These are phyloP conservation scores for Reinhardtius hippoglossoides DNA, from an alignment of 2,113 vertebrate genomes.

Conservation along the genomic window DNA sequence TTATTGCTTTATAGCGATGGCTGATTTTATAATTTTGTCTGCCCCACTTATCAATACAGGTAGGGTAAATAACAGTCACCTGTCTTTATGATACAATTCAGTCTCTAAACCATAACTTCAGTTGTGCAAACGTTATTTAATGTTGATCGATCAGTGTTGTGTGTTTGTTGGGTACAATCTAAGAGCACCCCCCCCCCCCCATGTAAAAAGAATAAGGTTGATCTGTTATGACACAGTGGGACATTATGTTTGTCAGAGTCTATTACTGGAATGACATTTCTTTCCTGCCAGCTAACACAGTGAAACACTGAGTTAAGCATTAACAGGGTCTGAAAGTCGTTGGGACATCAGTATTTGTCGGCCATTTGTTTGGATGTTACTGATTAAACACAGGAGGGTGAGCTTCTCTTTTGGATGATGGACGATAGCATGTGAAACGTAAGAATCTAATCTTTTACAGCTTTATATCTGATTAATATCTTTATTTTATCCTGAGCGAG, in stretches of 20 bases:
- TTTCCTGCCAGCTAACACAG: conserved; percentile 5
- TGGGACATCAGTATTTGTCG: conserved; percentile 6
- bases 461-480: neutral
- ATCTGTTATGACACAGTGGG: no score
- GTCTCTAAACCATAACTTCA: no score
- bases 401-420: neutral
- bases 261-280: neutral
- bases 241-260: neutral
- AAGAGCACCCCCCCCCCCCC: no score
- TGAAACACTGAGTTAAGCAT: conserved; percentile 59
- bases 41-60: no score
- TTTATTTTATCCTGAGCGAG: neutral
- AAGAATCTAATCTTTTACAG: neutral
- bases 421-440: neutral
- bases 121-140: no score
- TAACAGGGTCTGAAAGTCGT: conserved; percentile 59
- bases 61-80: no score
- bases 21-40: no score
- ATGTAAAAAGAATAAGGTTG: no score
- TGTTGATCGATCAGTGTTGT: no score
- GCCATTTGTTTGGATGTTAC: conserved; percentile 36
- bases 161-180: no score
- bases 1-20: no score
- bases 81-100: no score
- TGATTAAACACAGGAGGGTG: conserved; percentile 42